Conservation (phyloP, 2,888 invertebrate species). For the Alloplasta piceator region DNA sequence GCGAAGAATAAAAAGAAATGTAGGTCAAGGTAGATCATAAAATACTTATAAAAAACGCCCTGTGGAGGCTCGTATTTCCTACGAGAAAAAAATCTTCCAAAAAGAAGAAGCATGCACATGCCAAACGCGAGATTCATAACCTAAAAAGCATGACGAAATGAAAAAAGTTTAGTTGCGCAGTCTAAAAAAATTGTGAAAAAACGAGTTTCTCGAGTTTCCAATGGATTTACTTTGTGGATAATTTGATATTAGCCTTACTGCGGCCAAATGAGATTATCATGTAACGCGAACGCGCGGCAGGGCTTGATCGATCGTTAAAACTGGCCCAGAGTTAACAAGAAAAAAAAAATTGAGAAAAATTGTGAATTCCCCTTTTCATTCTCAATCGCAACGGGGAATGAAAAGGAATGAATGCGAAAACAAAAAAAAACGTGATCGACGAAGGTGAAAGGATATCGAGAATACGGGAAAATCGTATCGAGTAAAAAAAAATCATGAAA, state of each 20-base stretch:
- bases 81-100: too few relatives aligned
- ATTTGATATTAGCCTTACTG: slow-evolving; percentile 47
- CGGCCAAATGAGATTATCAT: slow-evolving; percentile 61
- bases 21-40: too few relatives aligned
- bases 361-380: not conserved
- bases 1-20: too few relatives aligned
- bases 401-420: slow-evolving; percentile 21
- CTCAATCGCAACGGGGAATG: not conserved
- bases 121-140: not conserved
- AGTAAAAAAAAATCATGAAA: not conserved
- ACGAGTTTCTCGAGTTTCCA: not conserved
- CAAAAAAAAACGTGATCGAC: slow-evolving; percentile 31
- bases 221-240: slow-evolving; percentile 15
- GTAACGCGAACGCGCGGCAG: slow-evolving; percentile 42
- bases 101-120: not conserved
- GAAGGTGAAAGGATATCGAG: slow-evolving; percentile 12
- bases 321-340: not conserved
- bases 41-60: too few relatives aligned
- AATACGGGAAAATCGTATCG: not conserved
- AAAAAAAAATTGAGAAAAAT: not conserved
- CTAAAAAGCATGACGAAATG: not conserved
- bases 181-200: slow-evolving; percentile 5
- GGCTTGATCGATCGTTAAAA: slow-evolving; percentile 27
- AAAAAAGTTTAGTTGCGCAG: not conserved
- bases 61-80: too few relatives aligned